phyloP scores from a whole-genome alignment of 2,797 vertebrate species.

The Sebastes ruberrimus region DNA sequence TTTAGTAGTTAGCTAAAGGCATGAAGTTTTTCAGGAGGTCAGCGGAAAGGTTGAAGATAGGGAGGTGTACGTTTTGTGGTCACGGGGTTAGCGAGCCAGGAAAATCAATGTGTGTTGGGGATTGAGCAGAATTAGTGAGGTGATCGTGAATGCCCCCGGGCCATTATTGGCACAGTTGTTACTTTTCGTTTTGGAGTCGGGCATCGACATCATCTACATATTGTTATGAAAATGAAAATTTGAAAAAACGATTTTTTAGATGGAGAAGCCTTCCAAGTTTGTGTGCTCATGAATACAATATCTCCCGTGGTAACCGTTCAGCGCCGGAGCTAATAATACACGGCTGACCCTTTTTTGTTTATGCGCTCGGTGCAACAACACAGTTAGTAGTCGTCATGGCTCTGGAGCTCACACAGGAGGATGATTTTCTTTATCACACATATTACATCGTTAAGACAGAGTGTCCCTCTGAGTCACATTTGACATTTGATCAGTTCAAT shows the following conservation, averaged over 20 bases:
- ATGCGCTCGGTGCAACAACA: neutral
- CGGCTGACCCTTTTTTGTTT: neutral
- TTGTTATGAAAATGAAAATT: slow-evolving; percentile 38
- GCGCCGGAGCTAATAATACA: slow-evolving; percentile 18
- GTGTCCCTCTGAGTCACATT: slow-evolving; percentile 54
- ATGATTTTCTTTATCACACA: slow-evolving; percentile 28
- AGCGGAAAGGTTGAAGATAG: slow-evolving; percentile 59
- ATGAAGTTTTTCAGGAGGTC: slow-evolving; percentile 72
- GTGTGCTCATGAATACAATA: slow-evolving; percentile 26
- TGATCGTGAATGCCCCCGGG: slow-evolving; percentile 53
- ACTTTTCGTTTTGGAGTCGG: slow-evolving; percentile 51
- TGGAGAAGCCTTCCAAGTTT: slow-evolving; percentile 22
- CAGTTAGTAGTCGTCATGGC: slow-evolving; percentile 10
- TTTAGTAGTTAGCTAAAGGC: slow-evolving; percentile 60
- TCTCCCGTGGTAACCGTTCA: slow-evolving; percentile 13
- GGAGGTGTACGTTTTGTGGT: slow-evolving; percentile 61
- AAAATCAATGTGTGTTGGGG: slow-evolving; percentile 71
- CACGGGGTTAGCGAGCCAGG: slow-evolving; percentile 62
- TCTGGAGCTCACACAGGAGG: slow-evolving; percentile 4
- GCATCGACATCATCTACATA: slow-evolving; percentile 18
- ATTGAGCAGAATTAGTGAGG: slow-evolving; percentile 66
- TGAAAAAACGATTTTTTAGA: slow-evolving; percentile 36
- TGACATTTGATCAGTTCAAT: slow-evolving; percentile 61
- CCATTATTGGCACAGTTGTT: slow-evolving; percentile 52
- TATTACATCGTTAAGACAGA: slow-evolving; percentile 39